Conservation (phyloP, 2,113 vertebrate species). For the Poeciliopsis retropinna region DNA sequence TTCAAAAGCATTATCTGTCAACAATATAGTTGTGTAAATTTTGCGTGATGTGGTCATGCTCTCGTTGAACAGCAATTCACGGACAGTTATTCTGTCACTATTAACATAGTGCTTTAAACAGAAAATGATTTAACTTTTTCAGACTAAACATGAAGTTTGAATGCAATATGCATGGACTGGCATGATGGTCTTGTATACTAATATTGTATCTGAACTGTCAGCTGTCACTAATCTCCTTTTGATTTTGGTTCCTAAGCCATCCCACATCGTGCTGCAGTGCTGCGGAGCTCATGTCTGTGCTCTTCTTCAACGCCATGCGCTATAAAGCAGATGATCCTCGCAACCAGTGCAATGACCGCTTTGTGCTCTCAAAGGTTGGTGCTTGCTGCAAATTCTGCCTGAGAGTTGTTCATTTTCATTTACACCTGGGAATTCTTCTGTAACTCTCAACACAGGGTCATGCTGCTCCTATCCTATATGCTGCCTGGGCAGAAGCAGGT, state of each 20-base stretch:
- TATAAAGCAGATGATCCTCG: slow-evolving; percentile 79
- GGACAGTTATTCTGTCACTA: neutral
- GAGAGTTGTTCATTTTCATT: neutral
- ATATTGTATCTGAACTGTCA: neutral
- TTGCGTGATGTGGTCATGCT: neutral
- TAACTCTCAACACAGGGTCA: slow-evolving; percentile 77
- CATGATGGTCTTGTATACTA: neutral
- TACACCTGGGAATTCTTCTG: fast-evolving
- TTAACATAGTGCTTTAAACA: neutral
- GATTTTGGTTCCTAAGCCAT: slow-evolving; percentile 67
- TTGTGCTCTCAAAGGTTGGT: slow-evolving; percentile 85
- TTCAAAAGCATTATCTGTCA: neutral
- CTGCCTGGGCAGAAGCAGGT: slow-evolving; percentile 83
- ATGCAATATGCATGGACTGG: slow-evolving; percentile 42
- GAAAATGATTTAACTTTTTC: neutral
- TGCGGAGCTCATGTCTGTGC: slow-evolving; percentile 85
- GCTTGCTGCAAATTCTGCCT: neutral
- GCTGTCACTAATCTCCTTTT: neutral
- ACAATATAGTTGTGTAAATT: neutral
- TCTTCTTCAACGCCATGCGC: slow-evolving; percentile 87
- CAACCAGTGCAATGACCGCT: slow-evolving; percentile 84
- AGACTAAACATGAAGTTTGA: neutral
- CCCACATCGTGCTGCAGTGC: slow-evolving; percentile 87
- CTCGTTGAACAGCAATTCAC: neutral
- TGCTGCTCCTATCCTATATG: slow-evolving; percentile 84